Base-by-base conservation (phyloP, 2,888 invertebrate genomes). In the Drosophila emarginata region DNA sequence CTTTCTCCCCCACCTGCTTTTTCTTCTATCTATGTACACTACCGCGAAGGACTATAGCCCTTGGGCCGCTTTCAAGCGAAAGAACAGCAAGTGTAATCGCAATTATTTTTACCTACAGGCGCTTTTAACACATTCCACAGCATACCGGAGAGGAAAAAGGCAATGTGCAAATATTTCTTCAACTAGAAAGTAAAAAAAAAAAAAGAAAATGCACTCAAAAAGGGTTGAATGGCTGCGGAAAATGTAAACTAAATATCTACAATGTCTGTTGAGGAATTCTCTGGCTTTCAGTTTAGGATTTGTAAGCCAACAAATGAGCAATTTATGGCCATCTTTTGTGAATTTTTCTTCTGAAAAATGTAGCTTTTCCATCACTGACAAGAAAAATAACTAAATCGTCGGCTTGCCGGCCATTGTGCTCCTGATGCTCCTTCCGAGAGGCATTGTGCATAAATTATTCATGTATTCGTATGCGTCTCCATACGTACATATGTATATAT, bases 21-120 rank as follows among this genome's bases (percentile, higher is more conserved):
- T 32, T 9, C 32, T 32, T 32, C 32, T 32, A 9, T 32, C 32
- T 32, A 9, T 32, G 9, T 32, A 9, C 1, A 21, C 45, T 1
- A 7, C 12, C 18, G 7, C 45, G 11, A 45, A 45, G 21, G 18
- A 45, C 45, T 45, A 18, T 6, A 21, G 45, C 45, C 45, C 21
- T 18, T 45, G 11, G 21, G 45, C 66, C 28, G 28, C 12, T 64
- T 14, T 53, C 51, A 28, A 12, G 54, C 64, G 61, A 58, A 57
- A 66, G 61, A 62, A 57, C 66, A 21, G 62, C 62, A 45, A 62
- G 58, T 60, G 65, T 72, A 77, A 72, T 77, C 68, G 67, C 70
- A 72, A 71, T 79, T 77, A 77, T 69, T 80, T 78, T 64, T 74
- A 71, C 72, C 79, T 74, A 67, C 68, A 23, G 67, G 72, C 74